Evolutionary conservation across 2,888 invertebrate genomes (phyloP), one percentile per base, ranked within the genome.

Genomic region (Papilio demoleus): DNA sequence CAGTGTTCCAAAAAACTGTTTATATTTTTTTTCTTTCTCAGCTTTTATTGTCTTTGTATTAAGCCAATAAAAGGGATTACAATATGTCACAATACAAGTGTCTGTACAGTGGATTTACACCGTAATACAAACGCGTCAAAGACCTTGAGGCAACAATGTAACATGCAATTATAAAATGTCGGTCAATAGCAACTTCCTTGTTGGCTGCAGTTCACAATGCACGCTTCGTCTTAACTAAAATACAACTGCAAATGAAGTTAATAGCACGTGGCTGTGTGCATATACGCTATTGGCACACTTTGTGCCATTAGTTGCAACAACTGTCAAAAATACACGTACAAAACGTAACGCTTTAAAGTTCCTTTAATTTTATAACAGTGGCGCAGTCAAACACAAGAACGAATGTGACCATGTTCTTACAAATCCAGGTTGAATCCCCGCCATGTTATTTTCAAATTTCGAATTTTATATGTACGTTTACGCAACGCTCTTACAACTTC

Each of bases 111-210:
- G 38, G 38, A 38, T 12, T 38, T 4, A 12, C 14, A 42, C 42
- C 8, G 6, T 45, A n/a, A 27, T 11, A 59, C 34, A 59, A 59
- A 40, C 61, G 34, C 27, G 34, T 40, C 47, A 34, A 27, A 24
- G 34, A 53, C 65, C 69, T 65, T 69, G 65, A 34, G 50, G 65
- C 60, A 19, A 65, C 60, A 61, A 40, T 69, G 60, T 65, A 42
- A 61, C 34, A 38, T 22, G 62, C 63, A 65, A 65, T 69, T 42
- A 69, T 65, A 22, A 61, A 65, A 68, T 59, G 65, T 53, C 65
- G 69, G 65, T 65, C 69, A 65, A 60, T 69, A 61, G 60, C 31
- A 19, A 47, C 40, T 69, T 69, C 69, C 60, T 65, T 22, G 34
- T 69, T 69, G 69, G 69, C 68, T 59, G 59, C 27, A 38, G 50